A percentile compares a stretch with the other conserved stretches of the same genome.
These are phyloP conservation scores for Okamejei kenojei DNA, from an alignment of 2,797 vertebrate genomes.

Conservation along the genomic window DNA sequence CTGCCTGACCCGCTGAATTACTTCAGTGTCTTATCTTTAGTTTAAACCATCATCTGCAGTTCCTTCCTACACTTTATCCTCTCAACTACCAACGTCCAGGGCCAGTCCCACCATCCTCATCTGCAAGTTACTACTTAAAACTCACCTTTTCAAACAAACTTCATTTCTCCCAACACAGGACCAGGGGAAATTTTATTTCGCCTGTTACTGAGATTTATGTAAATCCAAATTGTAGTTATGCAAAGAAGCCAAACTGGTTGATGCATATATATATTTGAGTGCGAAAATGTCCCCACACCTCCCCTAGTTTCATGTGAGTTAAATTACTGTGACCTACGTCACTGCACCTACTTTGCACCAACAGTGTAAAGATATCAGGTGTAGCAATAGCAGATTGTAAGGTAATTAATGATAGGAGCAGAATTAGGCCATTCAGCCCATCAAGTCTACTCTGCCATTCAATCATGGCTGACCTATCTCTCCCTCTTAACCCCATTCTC, in stretches of 20 bases:
- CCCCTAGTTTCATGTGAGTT: background rate
- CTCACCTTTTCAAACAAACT: background rate
- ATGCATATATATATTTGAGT: background rate
- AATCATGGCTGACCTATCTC: no score
- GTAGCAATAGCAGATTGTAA: no score
- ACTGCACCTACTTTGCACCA: background rate
- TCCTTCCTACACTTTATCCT: background rate
- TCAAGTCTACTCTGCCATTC: no score
- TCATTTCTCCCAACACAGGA: background rate
- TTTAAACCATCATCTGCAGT: no score
- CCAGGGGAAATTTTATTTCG: no score
- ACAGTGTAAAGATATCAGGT: background rate
- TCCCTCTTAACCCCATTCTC: no score
- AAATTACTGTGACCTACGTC: background rate
- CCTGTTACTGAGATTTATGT: background rate
- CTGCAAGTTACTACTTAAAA: background rate
- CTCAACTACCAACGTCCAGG: background rate
- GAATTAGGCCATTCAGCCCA: no score
- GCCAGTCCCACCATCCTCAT: no score
- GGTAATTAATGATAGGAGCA: no score
- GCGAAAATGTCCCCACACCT: background rate
- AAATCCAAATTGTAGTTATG: background rate
- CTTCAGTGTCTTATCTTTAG: no score
- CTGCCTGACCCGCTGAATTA: no score
- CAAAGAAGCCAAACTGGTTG: background rate